phyloP scores from a whole-genome alignment of 2,888 invertebrate genomes.

The Sipha maydis region DNA sequence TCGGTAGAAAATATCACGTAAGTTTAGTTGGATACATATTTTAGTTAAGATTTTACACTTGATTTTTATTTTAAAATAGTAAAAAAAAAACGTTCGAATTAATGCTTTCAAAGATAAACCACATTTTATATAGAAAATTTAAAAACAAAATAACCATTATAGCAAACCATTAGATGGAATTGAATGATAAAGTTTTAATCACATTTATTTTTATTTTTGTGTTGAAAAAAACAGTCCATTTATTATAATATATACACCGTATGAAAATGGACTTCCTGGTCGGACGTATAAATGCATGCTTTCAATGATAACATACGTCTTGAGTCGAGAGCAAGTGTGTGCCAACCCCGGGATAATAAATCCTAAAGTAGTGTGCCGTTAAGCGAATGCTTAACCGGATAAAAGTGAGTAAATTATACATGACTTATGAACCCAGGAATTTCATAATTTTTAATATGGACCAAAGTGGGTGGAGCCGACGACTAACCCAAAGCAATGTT shows the following conservation, averaged over 20 bases:
- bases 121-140: no score
- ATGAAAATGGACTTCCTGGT: neutral
- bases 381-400: neutral
- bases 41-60: no score
- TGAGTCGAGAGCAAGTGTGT: neutral
- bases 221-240: neutral
- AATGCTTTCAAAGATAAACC: no score
- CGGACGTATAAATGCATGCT: neutral
- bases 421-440: neutral
- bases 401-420: slow-evolving; percentile 4
- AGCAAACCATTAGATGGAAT: neutral
- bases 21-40: no score
- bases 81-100: no score
- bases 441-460: slow-evolving; percentile 11
- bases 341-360: neutral
- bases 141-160: neutral
- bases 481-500: neutral
- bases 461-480: neutral
- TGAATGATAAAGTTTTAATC: neutral
- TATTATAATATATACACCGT: neutral
- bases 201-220: neutral
- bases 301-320: neutral
- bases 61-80: no score
- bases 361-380: neutral
- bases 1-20: no score